phyloP scores from a whole-genome alignment of 2,888 invertebrate species.

The Liodrosophila aerea region DNA sequence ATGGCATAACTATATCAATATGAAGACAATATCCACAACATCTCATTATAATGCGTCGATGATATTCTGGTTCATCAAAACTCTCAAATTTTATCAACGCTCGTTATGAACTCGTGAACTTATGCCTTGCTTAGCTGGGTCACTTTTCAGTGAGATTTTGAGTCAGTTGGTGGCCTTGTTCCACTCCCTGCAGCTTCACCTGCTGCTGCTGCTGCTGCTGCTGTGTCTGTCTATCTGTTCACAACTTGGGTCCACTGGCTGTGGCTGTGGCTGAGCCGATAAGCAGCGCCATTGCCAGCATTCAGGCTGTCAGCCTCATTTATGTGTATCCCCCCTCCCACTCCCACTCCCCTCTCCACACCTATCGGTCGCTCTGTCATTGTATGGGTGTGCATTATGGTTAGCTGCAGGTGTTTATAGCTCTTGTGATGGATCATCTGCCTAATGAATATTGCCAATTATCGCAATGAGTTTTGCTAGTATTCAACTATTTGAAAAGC shows the following conservation, averaged over 20 bases:
- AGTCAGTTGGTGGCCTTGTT: too few species aligned
- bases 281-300: slow-evolving; percentile 19
- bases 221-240: background rate
- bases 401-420: slow-evolving; percentile 33
- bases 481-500: slow-evolving; percentile 16
- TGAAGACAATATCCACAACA: too few species aligned
- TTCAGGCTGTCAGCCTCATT: slow-evolving; percentile 5
- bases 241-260: background rate
- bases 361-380: slow-evolving; percentile 5
- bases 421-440: slow-evolving; percentile 34
- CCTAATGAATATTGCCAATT: slow-evolving; percentile 39
- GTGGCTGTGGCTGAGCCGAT: slow-evolving; percentile 25
- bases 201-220: slow-evolving; percentile 18
- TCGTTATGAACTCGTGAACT: too few species aligned
- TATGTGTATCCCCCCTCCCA: background rate
- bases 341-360: background rate
- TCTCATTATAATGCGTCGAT: too few species aligned
- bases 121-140: too few species aligned
- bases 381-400: slow-evolving; percentile 4
- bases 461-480: slow-evolving; percentile 23
- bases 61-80: too few species aligned
- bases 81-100: too few species aligned
- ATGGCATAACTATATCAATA: too few species aligned
- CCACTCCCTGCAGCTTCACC: background rate
- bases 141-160: too few species aligned